Percentiles rank a stretch among this genome's conserved stretches.
These are phyloP conservation scores for Chloebia gouldiae DNA, from an alignment of 2,113 vertebrate genomes.

Conservation along the genomic window DNA sequence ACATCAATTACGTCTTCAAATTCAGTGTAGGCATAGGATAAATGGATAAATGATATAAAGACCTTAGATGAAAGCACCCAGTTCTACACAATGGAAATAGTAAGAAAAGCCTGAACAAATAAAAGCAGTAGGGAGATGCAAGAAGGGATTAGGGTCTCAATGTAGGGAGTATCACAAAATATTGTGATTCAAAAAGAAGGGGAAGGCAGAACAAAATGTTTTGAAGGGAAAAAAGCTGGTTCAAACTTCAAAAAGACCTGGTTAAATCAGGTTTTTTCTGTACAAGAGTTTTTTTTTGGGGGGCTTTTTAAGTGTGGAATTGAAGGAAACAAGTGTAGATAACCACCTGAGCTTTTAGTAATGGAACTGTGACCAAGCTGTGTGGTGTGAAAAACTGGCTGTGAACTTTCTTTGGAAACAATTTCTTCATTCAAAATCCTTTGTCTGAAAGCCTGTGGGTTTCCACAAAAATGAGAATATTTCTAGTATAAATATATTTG, in stretches of 20 bases:
- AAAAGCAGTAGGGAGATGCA: neutral
- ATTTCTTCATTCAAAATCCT: conserved; percentile 16
- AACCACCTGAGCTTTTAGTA: conserved; percentile 14
- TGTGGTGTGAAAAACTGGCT: neutral
- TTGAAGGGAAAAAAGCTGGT: neutral
- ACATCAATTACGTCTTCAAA: neutral
- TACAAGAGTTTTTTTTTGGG: neutral
- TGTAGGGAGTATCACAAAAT: neutral
- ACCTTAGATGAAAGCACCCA: neutral
- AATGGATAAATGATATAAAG: neutral
- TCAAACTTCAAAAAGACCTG: neutral
- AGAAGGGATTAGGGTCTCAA: neutral
- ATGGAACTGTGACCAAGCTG: neutral
- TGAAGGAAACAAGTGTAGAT: neutral
- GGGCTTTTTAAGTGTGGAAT: neutral
- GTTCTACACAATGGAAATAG: neutral
- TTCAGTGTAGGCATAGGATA: neutral
- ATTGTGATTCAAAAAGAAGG: neutral
- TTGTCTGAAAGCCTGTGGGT: conserved; percentile 16
- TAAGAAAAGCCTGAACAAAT: neutral
- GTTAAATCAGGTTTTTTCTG: neutral
- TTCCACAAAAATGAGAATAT: conserved; percentile 1
- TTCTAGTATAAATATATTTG: neutral
- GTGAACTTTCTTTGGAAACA: neutral
- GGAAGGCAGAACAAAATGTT: conserved; percentile 12